These are phyloP conservation scores for Pseudoips prasinana DNA, from an alignment of 2,888 invertebrate species.

Conservation along the genomic window DNA sequence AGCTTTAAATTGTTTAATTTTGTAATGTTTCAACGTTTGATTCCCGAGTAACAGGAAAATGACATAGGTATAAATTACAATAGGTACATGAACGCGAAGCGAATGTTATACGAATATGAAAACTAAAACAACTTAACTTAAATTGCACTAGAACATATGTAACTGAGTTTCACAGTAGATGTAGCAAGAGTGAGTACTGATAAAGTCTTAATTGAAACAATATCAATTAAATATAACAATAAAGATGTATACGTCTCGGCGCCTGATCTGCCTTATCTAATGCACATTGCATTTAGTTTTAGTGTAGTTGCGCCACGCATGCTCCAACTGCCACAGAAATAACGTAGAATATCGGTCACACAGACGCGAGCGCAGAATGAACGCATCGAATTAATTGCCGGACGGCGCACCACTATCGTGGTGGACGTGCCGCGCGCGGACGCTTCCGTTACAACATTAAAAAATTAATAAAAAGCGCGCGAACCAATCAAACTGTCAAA, in stretches of 20 bases:
- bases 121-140: no score
- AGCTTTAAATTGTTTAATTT: no score
- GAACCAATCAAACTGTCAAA: slow-evolving; percentile 35
- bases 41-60: no score
- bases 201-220: no score
- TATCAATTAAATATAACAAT: slow-evolving; percentile 26
- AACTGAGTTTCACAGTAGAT: no score
- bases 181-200: no score
- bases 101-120: no score
- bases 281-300: slow-evolving; percentile 75
- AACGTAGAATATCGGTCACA: slow-evolving; percentile 80
- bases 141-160: no score
- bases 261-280: slow-evolving; percentile 67
- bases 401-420: slow-evolving; percentile 64
- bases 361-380: slow-evolving; percentile 63
- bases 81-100: no score
- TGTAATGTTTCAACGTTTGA: no score
- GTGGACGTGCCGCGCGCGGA: slow-evolving; percentile 69
- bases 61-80: no score
- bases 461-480: slow-evolving; percentile 59
- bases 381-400: slow-evolving; percentile 73
- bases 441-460: slow-evolving; percentile 57
- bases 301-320: slow-evolving; percentile 73
- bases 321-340: slow-evolving; percentile 68
- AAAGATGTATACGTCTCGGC: slow-evolving; percentile 34